Evolutionary conservation across 2,888 invertebrate genomes (phyloP).

Genomic region (Campoletis raptor): DNA sequence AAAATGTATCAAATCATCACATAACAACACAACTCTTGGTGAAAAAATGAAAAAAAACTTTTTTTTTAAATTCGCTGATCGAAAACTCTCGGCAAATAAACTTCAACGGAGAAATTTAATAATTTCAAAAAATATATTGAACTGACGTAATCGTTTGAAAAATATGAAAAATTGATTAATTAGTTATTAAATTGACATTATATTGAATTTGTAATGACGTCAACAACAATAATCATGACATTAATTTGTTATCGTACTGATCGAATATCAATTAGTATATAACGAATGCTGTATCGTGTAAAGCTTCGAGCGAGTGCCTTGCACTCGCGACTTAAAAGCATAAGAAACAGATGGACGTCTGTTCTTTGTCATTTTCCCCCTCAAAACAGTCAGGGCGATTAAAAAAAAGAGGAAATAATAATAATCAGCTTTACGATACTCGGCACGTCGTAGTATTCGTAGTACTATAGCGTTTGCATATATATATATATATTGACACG

Average conservation of each 20-base stretch:
- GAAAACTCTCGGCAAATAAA: too few relatives aligned
- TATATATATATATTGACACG: constrained; percentile 33
- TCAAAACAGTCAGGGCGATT: background rate
- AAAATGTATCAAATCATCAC: too few relatives aligned
- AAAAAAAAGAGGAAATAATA: background rate
- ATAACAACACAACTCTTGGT: too few relatives aligned
- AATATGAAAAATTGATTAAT: background rate
- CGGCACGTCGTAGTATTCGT: constrained; percentile 20
- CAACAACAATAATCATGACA: background rate
- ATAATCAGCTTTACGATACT: constrained; percentile 3
- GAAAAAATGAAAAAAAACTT: too few relatives aligned
- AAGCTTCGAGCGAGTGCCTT: background rate
- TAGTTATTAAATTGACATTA: background rate
- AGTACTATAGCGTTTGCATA: constrained; percentile 36
- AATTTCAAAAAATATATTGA: background rate
- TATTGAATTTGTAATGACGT: background rate
- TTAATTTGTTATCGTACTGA: background rate
- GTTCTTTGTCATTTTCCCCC: constrained; percentile 12
- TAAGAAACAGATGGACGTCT: constrained; percentile 4
- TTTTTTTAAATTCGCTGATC: background rate
- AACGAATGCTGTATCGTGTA: background rate
- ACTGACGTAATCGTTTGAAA: background rate
- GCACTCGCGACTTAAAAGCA: background rate
- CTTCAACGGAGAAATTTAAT: background rate
- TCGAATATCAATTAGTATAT: background rate